Base-by-base conservation (phyloP, 2,113 vertebrate genomes). In the Procavia capensis region DNA sequence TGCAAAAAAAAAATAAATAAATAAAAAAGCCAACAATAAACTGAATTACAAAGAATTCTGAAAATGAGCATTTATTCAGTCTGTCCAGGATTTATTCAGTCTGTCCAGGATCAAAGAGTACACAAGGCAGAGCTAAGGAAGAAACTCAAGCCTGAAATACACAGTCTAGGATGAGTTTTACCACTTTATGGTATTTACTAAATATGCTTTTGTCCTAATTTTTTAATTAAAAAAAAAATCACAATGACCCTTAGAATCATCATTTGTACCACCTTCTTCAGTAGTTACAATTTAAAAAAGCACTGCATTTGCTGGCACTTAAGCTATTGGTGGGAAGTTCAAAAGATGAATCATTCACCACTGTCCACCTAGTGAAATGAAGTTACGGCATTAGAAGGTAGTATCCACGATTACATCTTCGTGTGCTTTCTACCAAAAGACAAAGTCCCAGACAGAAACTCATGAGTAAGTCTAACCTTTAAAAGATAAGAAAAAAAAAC, bases 401-500 rank as follows among this genome's bases (percentile, higher is more conserved):
- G 6, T 57, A 31, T 0, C 36, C n/a, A 25, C n/a, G 13, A 64
- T 6, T 27, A 31, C 16, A 7, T 86, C 14, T 27, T 64, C n/a
- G n/a, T 92, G 80, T 57, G 34, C 13, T 90, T 13, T 20, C 22
- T n/a, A 47, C 3, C 54, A 85, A 86, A 41, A 74, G 36, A 36
- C 11, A 5, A 59, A 86, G 16, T 0, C 20, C 54, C 54, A 83
- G 9, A 63, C 80, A 24, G 20, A 10, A 64, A 93, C 39, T 43
- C 47, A 59, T 9, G 2, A 75, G 14, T 68, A 61, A 45, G 8
- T 82, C 75, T 74, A 9, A 80, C 76, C 10, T 79, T 93, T 95
- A 61, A 93, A 94, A 93, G 5, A 20, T 34, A 47, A 90, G 47
- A 85, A 64, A 86, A 29, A 57, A 14, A n/a, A n/a, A n/a, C n/a